These are phyloP conservation scores for Epistrophella euchroma DNA, from an alignment of 2,888 invertebrate species.

Conservation along the genomic window DNA sequence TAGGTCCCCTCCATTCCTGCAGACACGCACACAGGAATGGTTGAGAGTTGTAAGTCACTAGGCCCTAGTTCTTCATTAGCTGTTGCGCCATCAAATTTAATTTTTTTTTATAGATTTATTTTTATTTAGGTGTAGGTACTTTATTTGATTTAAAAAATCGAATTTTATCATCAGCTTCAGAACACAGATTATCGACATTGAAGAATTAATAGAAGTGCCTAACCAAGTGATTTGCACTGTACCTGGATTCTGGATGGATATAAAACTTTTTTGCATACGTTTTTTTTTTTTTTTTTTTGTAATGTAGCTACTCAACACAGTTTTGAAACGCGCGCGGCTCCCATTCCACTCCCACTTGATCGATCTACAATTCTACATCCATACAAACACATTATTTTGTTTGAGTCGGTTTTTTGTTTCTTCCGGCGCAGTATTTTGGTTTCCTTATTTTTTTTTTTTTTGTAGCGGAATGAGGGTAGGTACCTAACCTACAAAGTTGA, in stretches of 20 bases:
- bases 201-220: neutral
- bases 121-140: no score
- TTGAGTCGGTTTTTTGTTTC: slow-evolving; percentile 16
- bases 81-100: no score
- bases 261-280: slow-evolving; percentile 25
- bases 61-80: no score
- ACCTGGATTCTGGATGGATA: neutral
- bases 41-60: no score
- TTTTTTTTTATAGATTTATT: no score
- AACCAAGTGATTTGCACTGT: neutral
- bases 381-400: slow-evolving; percentile 41
- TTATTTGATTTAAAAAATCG: no score
- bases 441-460: slow-evolving; percentile 1
- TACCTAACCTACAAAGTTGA: neutral
- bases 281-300: neutral
- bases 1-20: no score
- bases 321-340: slow-evolving; percentile 36
- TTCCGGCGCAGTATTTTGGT: slow-evolving; percentile 13
- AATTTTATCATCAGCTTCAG: no score
- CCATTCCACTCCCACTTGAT: slow-evolving; percentile 27
- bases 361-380: slow-evolving; percentile 24
- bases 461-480: neutral
- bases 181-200: no score
- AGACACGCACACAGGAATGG: no score
- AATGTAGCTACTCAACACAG: slow-evolving; percentile 1